Percentiles rank a stretch among this genome's conserved stretches.
These are phyloP conservation scores for Erythrocercus mccallii DNA, from an alignment of 2,113 vertebrate genomes.

Conservation along the genomic window DNA sequence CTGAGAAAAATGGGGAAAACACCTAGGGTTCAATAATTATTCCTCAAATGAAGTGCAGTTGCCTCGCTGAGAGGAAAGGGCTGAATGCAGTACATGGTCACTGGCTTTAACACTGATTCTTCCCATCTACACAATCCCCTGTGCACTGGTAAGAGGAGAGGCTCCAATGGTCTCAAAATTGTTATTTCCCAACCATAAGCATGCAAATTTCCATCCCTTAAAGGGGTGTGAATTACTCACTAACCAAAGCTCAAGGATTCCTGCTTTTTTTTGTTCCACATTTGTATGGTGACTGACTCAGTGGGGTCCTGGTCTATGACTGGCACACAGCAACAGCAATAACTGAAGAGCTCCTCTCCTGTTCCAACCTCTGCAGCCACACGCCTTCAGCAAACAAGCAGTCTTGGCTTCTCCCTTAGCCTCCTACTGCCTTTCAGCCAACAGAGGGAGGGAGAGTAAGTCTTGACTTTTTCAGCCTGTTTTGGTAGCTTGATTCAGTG, in stretches of 20 bases:
- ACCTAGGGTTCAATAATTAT: neutral
- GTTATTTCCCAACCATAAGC: slow-evolving; percentile 9
- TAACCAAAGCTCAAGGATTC: neutral
- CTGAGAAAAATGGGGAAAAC: neutral
- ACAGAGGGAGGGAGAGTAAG: neutral
- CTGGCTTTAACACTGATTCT: neutral
- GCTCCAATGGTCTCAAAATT: neutral
- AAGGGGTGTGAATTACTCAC: neutral
- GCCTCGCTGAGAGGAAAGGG: neutral
- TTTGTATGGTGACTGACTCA: neutral
- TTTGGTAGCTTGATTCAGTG: neutral
- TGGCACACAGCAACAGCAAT: neutral
- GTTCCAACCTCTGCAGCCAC: neutral
- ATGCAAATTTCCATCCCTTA: neutral
- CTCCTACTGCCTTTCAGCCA: neutral
- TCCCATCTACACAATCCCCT: neutral
- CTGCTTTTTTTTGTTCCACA: slow-evolving; percentile 36
- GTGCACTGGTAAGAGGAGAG: neutral
- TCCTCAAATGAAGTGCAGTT: neutral
- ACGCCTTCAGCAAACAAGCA: neutral
- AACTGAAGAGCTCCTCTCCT: neutral
- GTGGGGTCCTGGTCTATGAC: neutral
- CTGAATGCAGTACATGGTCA: neutral
- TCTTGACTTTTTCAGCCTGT: neutral
- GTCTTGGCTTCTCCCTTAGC: neutral